phyloP scores from a whole-genome alignment of 2,113 vertebrate genomes.

The Danionella cerebrum region DNA sequence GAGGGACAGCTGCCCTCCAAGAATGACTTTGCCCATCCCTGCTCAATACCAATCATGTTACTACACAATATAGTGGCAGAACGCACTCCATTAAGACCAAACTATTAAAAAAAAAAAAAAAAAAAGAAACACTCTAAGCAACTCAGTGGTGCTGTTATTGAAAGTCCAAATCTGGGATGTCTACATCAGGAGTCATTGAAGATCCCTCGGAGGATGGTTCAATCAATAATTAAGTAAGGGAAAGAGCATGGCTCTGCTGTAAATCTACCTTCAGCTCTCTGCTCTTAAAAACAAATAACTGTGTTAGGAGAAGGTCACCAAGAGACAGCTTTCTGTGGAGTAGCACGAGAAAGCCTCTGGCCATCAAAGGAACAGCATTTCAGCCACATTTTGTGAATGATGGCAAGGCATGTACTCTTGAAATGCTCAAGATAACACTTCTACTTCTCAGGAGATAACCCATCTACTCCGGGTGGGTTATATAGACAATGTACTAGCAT shows the following conservation, averaged over 20 bases:
- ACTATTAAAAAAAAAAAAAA: not conserved
- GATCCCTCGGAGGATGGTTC: not conserved
- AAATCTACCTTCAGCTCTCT: not conserved
- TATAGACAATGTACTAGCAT: no score
- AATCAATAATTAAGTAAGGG: constrained; percentile 9
- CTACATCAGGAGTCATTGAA: not conserved
- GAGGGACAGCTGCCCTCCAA: no score
- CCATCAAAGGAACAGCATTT: no score
- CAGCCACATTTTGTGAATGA: no score
- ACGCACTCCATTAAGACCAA: not conserved
- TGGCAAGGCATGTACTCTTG: no score
- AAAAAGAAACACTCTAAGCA: not conserved
- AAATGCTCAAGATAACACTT: no score
- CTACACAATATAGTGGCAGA: not conserved
- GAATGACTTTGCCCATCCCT: no score
- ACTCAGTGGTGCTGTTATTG: not conserved
- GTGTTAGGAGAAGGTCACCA: not conserved
- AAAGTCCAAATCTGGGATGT: not conserved
- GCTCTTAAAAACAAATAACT: not conserved
- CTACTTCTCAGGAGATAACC: no score
- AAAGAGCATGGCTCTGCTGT: not conserved
- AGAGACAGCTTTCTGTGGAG: no score
- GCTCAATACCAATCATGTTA: no score
- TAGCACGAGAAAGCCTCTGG: no score
- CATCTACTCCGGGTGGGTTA: no score